Base-by-base conservation (phyloP, 2,113 vertebrate genomes). In the Poeciliopsis prolifica region DNA sequence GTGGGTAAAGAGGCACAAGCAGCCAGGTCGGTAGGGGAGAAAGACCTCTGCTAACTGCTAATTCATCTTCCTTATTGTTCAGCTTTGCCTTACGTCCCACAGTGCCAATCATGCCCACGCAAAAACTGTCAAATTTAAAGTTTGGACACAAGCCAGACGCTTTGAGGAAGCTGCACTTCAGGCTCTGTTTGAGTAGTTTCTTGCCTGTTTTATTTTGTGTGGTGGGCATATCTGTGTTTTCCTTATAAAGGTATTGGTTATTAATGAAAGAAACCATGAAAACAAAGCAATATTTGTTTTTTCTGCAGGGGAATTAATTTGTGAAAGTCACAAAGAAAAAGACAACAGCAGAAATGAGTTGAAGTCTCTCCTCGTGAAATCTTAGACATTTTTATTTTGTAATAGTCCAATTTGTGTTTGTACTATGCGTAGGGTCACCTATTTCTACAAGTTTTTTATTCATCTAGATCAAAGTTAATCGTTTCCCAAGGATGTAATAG, bases 41-140 rank as follows among this genome's bases (percentile, higher is more conserved):
- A 65, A 83, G 92, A 92, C 92, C 88, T 89, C 82, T 67, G 64
- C 84, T 87, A 86, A 72, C 76, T 85, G 81, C 91, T 91, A 92
- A 95, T 95, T 94, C 92, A 94, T 95, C 94, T 94, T 91, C 82
- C 81, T 89, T 88, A 91, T 92, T 89, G 90, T 93, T 89, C 89
- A 1, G 87, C 69, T 61, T 75, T 65, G 83, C 71, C 78, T 62
- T 9, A 29, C 42, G 67, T 89, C 90, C 91, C 89, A 83, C 78
- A 24, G 86, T 87, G 86, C 82, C 75, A 84, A 88, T 91, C 88
- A 92, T 79, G 68, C 92, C 87, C 83, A 84, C 80, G 48, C 75
- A 70, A 15, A 80, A 87, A 86, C 78, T 90, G 87, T 91, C 87
- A 89, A 79, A 84, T 84, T 72, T 80, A 70, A 79, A 75, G 60